phyloP scores from a whole-genome alignment of 2,797 vertebrate species.

The Australoheros facetus region DNA sequence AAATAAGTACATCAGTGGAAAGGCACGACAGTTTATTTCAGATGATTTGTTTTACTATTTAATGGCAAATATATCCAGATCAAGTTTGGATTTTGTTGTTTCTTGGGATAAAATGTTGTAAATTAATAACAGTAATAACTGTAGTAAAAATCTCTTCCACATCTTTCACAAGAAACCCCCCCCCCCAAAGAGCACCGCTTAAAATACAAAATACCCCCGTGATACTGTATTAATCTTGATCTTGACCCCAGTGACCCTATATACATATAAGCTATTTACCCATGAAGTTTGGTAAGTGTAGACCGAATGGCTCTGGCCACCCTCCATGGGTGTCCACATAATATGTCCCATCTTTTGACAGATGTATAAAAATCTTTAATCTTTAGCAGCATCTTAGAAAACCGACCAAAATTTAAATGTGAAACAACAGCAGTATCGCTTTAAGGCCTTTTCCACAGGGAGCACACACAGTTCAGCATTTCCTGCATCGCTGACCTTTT shows the following conservation, averaged over 20 bases:
- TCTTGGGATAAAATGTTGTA: background rate
- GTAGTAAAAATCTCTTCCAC: background rate
- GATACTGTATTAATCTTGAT: no score
- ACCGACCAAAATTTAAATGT: background rate
- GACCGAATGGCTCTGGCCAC: no score
- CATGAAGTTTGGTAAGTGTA: no score
- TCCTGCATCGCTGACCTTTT: conserved; percentile 83
- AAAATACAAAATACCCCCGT: no score
- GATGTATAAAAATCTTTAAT: no score
- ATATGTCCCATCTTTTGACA: no score
- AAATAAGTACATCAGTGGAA: background rate
- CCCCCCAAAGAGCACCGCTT: no score
- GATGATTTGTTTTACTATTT: background rate
- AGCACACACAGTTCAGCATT: background rate
- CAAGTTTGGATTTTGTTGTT: background rate
- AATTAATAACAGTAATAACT: background rate
- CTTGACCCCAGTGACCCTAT: no score
- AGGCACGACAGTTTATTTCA: background rate
- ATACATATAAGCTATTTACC: no score
- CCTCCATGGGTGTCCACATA: no score
- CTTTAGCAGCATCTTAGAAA: background rate
- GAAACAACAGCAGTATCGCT: background rate
- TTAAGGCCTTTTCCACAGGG: background rate
- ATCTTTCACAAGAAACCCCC: no score
- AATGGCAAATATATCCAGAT: background rate